Conservation (phyloP, 1,140 invertebrate species). For the Propsilocerus akamusi region DNA sequence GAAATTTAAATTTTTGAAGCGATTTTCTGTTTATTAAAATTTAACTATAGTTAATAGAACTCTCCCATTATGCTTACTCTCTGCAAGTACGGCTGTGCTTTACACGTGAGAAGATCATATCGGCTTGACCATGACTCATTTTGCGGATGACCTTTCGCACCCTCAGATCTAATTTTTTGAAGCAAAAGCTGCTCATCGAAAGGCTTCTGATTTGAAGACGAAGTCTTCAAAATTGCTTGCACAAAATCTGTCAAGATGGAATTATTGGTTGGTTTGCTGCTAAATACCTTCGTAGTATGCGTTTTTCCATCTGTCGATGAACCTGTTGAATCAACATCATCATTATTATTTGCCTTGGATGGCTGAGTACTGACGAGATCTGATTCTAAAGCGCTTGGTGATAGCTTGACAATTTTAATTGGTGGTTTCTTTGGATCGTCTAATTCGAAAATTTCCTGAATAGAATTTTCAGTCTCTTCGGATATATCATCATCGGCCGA, state of each 20-base stretch:
- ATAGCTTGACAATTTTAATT: background rate
- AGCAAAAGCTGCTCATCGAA: slow-evolving; percentile 34
- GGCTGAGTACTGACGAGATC: background rate
- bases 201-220: slow-evolving; percentile 12
- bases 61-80: slow-evolving; percentile 45
- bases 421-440: no score
- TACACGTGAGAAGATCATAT: slow-evolving; percentile 37
- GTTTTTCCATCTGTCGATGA: background rate
- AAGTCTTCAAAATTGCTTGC: slow-evolving; percentile 11
- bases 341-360: slow-evolving; percentile 4
- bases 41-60: slow-evolving; percentile 20
- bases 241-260: slow-evolving; percentile 5
- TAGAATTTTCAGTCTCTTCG: no score
- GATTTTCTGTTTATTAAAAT: no score
- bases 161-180: slow-evolving; percentile 28
- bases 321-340: slow-evolving; percentile 5
- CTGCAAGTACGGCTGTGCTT: slow-evolving; percentile 42
- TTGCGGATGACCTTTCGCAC: slow-evolving; percentile 23
- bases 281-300: slow-evolving; percentile 5
- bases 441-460: no score
- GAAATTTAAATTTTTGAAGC: background rate
- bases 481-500: no score
- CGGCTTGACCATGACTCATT: slow-evolving; percentile 27
- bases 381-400: background rate
- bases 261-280: slow-evolving; percentile 9